Base-by-base conservation (phyloP, 1,140 invertebrate species). In the Araneus ventricosus region DNA sequence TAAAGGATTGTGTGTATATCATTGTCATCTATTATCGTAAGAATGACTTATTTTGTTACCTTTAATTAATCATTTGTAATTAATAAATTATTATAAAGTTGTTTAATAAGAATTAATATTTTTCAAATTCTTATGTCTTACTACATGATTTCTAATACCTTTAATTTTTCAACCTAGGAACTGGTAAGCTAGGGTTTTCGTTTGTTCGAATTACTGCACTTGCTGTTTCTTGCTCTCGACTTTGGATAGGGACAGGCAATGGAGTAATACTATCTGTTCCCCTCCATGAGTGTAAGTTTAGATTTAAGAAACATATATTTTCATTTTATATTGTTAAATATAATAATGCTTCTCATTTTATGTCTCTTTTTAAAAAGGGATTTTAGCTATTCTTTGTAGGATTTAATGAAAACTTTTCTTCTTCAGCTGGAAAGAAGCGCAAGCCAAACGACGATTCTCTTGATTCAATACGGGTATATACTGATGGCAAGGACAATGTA, bases 161-260 rank as follows among this genome's bases (percentile, higher is more conserved):
- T 59, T 90, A 10, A 84, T 63, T 82, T 30, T 84, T 41, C 67
- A 20, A n/a, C 14, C 27, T 34, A 94, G 93, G 94, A 37, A 94
- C 94, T 59, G 91, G 91, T 7, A 93, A 94, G 75, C 57, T 94
- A 63, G 94, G 94, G 2, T 93, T 94, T 89, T 94, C 99, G 0
- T 98, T 99, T 95, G 98, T 99, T 24, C 96, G 99, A 82, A 99
- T 99, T 94, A 99, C 99, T 0, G 98, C 99, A 8, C 96, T 99
- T 80, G 96, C 99, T 93, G 98, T 99, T 80, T 99, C 99, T 94
- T 95, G 96, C 85, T 98, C 98, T 94, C 96, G 98, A 45, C 96
- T 99, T 63, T 99, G 98, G 98, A 99, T 99, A 94, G 99, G 99
- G 7, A 99, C 99, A 8, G 98, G 98, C 75, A 99, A 99, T 95